Percentiles rank a stretch among this genome's conserved stretches.
phyloP scores from a whole-genome alignment of 2,797 vertebrate genomes.

The Taenioides sp. region DNA sequence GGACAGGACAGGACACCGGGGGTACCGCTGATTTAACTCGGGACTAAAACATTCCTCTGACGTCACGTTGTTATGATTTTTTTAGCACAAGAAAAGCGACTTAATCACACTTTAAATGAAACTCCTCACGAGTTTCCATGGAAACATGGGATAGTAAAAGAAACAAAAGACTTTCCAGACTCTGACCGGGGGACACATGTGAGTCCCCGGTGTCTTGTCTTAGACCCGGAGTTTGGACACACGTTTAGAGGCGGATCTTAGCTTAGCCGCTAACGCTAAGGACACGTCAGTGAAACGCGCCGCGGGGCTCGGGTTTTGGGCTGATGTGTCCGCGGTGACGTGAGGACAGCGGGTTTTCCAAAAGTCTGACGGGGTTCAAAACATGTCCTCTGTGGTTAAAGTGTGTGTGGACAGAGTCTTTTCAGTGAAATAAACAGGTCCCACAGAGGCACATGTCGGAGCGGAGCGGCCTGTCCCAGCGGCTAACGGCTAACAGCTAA shows the following conservation, averaged over 20 bases:
- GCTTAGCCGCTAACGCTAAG: conserved; percentile 56
- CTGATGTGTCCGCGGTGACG: not conserved
- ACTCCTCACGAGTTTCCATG: no score
- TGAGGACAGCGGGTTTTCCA: not conserved
- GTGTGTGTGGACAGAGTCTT: not conserved
- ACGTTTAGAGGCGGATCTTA: not conserved
- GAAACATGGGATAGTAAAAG: no score
- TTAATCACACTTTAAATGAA: no score
- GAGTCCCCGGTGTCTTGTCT: no score
- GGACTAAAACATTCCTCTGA: no score
- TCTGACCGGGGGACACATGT: no score
- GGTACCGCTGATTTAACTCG: no score
- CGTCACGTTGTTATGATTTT: no score
- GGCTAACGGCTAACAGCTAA: conserved; percentile 43
- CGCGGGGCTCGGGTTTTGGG: not conserved
- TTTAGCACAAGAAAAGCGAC: no score
- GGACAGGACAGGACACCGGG: no score
- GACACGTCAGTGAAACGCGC: conserved; percentile 75
- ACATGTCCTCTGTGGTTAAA: not conserved
- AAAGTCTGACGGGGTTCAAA: not conserved
- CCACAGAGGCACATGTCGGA: conserved; percentile 28
- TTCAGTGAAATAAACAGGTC: not conserved
- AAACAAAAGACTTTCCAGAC: no score
- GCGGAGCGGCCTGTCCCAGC: conserved; percentile 17
- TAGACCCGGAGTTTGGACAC: no score